Evolutionary conservation across 2,797 vertebrate genomes (phyloP).

Genomic region (Nothura maculosa): DNA sequence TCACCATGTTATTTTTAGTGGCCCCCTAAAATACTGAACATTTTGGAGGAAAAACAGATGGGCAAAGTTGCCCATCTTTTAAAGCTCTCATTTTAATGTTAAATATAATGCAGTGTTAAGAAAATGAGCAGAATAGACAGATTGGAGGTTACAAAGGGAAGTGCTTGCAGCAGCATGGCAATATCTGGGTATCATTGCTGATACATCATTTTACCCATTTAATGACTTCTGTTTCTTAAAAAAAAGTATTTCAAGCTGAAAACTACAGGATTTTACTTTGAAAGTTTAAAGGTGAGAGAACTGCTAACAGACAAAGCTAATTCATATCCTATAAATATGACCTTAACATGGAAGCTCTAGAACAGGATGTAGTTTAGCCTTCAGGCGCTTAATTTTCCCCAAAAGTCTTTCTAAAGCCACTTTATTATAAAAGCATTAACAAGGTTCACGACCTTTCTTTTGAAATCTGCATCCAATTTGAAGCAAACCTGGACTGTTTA

Average conservation of each 20-base stretch:
- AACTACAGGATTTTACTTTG: conserved; percentile 23
- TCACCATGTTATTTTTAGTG: conserved; percentile 41
- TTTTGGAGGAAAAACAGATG: conserved; percentile 58
- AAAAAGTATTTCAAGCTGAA: conserved; percentile 29
- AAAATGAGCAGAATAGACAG: neutral
- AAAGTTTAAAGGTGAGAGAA: conserved; percentile 50
- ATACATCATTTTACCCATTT: neutral
- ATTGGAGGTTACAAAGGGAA: conserved; percentile 27
- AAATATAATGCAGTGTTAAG: conserved; percentile 13
- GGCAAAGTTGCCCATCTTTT: neutral
- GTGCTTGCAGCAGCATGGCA: neutral
- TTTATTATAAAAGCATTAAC: conserved; percentile 47
- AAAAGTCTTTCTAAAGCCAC: conserved; percentile 41
- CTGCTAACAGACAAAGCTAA: conserved; percentile 39
- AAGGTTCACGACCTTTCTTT: conserved; percentile 35
- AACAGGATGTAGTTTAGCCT: conserved; percentile 61
- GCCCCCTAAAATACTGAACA: conserved; percentile 56
- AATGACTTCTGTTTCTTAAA: conserved; percentile 8
- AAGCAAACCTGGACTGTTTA: neutral
- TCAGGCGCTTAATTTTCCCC: conserved; percentile 56
- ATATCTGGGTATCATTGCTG: neutral
- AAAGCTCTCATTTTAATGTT: conserved; percentile 35
- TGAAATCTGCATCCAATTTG: conserved; percentile 38
- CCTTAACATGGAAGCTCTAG: conserved; percentile 37
- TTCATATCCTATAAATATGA: conserved; percentile 44